A percentile compares a stretch with the other conserved stretches of the same genome.
Conservation (phyloP, 2,888 invertebrate species). For the Drepana falcataria region DNA sequence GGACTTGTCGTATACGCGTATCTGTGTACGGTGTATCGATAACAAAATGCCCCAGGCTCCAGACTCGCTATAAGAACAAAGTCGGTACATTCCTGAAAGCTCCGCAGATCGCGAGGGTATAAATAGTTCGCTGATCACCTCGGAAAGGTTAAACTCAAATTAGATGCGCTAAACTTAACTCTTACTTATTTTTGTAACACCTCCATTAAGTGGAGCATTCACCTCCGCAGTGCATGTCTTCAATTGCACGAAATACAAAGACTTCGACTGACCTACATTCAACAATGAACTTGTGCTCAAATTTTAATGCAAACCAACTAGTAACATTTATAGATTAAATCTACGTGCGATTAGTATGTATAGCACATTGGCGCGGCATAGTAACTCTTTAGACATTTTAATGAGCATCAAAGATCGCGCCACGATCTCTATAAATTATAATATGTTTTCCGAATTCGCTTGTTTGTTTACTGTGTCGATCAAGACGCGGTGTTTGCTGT, state of each 20-base stretch:
- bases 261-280: neutral
- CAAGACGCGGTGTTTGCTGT: constrained; percentile 2
- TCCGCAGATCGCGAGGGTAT: constrained; percentile 36
- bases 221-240: constrained; percentile 13
- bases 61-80: constrained; percentile 4
- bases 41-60: too few relatives aligned
- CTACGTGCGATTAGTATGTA: neutral
- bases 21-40: too few relatives aligned
- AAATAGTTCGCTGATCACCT: constrained; percentile 55
- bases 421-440: constrained; percentile 18
- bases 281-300: neutral
- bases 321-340: too few relatives aligned
- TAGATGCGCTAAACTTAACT: constrained; percentile 70
- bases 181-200: constrained; percentile 58
- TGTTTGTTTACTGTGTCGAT: constrained; percentile 17
- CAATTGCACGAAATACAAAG: too few relatives aligned
- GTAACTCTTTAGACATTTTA: constrained; percentile 2
- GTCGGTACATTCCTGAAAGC: constrained; percentile 48
- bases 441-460: constrained; percentile 16
- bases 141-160: constrained; percentile 68
- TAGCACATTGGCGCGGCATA: neutral
- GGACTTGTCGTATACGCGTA: too few relatives aligned
- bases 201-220: constrained; percentile 25
- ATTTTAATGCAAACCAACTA: too few relatives aligned
- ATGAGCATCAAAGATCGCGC: constrained; percentile 2